Conservation (phyloP, 2,113 vertebrate species). For the Lichenostomus cassidix region DNA sequence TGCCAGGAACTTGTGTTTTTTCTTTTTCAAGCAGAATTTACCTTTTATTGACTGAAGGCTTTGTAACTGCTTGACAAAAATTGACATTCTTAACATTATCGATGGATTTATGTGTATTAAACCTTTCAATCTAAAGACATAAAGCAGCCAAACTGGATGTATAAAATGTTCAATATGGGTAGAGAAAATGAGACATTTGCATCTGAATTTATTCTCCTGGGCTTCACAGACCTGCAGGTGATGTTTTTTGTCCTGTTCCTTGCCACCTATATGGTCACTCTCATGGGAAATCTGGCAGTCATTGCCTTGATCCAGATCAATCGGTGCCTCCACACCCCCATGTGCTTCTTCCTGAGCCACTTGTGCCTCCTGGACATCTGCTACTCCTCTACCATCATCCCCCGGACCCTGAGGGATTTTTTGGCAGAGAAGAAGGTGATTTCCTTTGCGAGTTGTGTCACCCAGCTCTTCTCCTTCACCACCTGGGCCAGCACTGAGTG, state of each 20-base stretch:
- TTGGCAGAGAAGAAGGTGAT: neutral
- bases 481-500: neutral
- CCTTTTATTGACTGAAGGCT: neutral
- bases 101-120: neutral
- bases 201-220: slow-evolving; percentile 14
- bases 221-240: neutral
- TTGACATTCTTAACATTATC: neutral
- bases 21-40: neutral
- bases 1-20: neutral
- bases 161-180: neutral
- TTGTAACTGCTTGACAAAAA: neutral
- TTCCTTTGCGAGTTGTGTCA: neutral
- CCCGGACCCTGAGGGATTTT: neutral
- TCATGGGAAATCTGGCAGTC: slow-evolving; percentile 7
- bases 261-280: neutral
- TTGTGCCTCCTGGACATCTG: slow-evolving; percentile 11
- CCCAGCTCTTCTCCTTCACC: slow-evolving; percentile 25
- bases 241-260: neutral
- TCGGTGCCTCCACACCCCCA: neutral
- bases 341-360: slow-evolving; percentile 46
- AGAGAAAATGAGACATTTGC: neutral
- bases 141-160: neutral
- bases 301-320: neutral
- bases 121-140: neutral
- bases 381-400: slow-evolving; percentile 28